Evolutionary conservation across 2,888 invertebrate species (phyloP).

Genomic region (Sinhomidia bicolor): DNA sequence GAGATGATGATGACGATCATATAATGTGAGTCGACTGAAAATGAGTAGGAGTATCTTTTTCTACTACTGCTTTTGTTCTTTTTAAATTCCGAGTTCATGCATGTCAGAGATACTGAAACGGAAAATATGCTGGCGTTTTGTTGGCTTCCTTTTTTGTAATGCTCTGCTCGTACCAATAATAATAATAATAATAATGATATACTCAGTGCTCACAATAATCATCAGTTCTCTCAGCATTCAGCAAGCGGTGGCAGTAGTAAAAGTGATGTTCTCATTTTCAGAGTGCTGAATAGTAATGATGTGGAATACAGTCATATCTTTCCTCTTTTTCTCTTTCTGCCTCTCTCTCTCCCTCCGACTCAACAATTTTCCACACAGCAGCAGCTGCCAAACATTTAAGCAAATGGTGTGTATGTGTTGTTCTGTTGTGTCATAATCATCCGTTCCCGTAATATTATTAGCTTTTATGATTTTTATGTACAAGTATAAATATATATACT

Average conservation of each 20-base stretch:
- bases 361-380: background rate
- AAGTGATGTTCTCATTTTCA: conserved; percentile 5
- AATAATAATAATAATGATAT: too few relatives aligned
- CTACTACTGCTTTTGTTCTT: background rate
- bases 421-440: conserved; percentile 16
- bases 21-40: background rate
- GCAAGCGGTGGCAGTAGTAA: background rate
- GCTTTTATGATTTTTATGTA: too few relatives aligned
- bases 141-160: conserved; percentile 46
- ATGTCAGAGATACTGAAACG: background rate
- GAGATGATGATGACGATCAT: background rate
- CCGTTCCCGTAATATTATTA: background rate
- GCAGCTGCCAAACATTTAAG: conserved; percentile 1
- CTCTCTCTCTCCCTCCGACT: too few relatives aligned
- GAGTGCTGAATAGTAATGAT: conserved; percentile 40
- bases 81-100: too few relatives aligned
- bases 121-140: background rate
- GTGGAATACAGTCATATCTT: too few relatives aligned
- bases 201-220: background rate
- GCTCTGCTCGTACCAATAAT: conserved; percentile 19
- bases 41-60: background rate
- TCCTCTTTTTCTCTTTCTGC: too few relatives aligned
- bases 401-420: conserved; percentile 35
- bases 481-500: background rate
- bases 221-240: background rate